phyloP scores from a whole-genome alignment of 1,140 invertebrate genomes.

The Plectus sambesii region DNA sequence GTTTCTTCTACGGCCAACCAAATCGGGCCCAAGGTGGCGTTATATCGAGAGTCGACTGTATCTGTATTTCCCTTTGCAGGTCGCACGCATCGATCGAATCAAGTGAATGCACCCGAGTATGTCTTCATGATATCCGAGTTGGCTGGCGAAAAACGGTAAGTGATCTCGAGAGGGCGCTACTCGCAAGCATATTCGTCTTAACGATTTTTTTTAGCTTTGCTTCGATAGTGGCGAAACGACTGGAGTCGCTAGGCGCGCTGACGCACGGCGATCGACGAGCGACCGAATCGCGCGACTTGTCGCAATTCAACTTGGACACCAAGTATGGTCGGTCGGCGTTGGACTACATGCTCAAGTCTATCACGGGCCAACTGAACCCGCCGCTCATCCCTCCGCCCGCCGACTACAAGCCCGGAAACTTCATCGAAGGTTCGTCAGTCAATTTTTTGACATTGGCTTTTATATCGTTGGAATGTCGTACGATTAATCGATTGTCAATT shows the following conservation, averaged over 20 bases:
- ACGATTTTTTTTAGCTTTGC: too few relatives aligned
- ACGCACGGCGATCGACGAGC: conserved; percentile 95
- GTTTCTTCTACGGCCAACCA: too few relatives aligned
- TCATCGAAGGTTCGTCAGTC: conserved; percentile 62
- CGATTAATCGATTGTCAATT: too few relatives aligned
- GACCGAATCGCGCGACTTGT: conserved; percentile 88
- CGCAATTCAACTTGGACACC: conserved; percentile 96
- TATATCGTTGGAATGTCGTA: too few relatives aligned
- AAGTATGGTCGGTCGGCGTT: conserved; percentile 74
- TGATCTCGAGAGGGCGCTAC: too few relatives aligned
- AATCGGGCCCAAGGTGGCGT: too few relatives aligned
- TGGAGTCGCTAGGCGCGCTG: conserved; percentile 86
- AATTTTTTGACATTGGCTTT: neutral
- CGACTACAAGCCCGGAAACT: conserved; percentile 72
- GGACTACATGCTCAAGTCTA: conserved; percentile 82
- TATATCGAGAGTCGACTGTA: too few relatives aligned
- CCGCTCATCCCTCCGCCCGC: conserved; percentile 56
- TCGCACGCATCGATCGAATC: conserved; percentile 70
- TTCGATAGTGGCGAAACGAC: conserved; percentile 81
- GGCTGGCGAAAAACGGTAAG: conserved; percentile 85
- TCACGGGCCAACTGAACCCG: conserved; percentile 60
- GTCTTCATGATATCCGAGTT: conserved; percentile 95
- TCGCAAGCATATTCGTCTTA: too few relatives aligned
- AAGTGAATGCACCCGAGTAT: conserved; percentile 94
- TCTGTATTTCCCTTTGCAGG: conserved; percentile 53